Percentiles rank a stretch among this genome's conserved stretches.
These are phyloP conservation scores for Percopsis transmontana DNA, from an alignment of 2,113 vertebrate species.

Conservation along the genomic window DNA sequence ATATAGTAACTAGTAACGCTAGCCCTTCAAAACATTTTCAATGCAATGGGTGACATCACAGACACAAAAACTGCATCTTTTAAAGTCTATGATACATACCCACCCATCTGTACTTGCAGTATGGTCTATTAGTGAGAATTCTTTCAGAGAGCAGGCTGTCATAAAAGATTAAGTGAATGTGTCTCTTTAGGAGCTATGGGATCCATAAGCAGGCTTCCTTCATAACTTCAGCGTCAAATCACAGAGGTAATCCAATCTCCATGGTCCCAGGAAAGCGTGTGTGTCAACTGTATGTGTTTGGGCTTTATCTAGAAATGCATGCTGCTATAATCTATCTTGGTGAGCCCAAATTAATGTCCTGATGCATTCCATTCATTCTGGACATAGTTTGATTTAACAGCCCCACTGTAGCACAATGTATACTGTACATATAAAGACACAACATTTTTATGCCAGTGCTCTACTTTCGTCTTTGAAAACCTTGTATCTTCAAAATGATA, in stretches of 20 bases:
- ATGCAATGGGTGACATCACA: too few relatives aligned
- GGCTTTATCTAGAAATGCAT: neutral
- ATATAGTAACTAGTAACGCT: too few relatives aligned
- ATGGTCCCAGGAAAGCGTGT: too few relatives aligned
- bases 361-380: neutral
- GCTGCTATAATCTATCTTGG: neutral
- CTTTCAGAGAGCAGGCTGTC: neutral
- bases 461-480: neutral
- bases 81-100: too few relatives aligned
- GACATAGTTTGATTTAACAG: neutral
- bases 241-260: neutral
- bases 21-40: too few relatives aligned
- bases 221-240: neutral
- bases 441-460: neutral
- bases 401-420: neutral
- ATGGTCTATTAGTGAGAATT: neutral
- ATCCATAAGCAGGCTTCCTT: neutral
- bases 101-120: conserved; percentile 1
- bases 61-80: too few relatives aligned
- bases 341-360: neutral
- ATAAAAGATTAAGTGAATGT: neutral
- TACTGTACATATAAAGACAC: too few relatives aligned
- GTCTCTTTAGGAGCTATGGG: neutral
- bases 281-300: neutral
- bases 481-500: neutral